These are phyloP conservation scores for Megastigmus dorsalis DNA, from an alignment of 2,888 invertebrate genomes.

Conservation along the genomic window DNA sequence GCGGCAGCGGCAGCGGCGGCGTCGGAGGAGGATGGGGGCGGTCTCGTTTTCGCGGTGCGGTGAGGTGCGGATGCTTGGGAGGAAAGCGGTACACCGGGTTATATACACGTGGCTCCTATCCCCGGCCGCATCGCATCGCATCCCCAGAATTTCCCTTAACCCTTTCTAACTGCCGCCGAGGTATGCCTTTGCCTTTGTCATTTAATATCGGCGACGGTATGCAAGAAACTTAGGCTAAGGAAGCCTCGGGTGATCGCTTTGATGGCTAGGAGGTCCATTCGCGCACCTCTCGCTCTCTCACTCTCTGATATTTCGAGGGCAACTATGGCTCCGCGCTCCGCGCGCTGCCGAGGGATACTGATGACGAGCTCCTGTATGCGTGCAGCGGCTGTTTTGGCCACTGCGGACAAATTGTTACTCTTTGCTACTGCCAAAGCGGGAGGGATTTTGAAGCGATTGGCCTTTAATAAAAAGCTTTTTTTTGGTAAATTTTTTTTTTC, in stretches of 20 bases:
- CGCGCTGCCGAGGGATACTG: too few species aligned
- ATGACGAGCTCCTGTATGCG: background rate
- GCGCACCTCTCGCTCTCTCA: background rate
- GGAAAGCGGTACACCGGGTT: conserved; percentile 58
- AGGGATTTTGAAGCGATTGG: too few species aligned
- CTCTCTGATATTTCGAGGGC: conserved; percentile 28
- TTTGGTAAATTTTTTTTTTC: too few species aligned
- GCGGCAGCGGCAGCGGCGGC: background rate
- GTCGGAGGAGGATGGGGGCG: background rate
- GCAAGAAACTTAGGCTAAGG: conserved; percentile 69
- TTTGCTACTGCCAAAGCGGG: too few species aligned
- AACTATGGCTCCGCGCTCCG: background rate
- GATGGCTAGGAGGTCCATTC: conserved; percentile 64
- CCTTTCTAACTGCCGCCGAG: conserved; percentile 63
- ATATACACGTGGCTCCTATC: too few species aligned
- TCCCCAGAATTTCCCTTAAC: conserved; percentile 69
- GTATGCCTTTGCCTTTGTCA: conserved; percentile 75
- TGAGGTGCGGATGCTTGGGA: conserved; percentile 64
- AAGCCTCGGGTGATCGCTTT: conserved; percentile 74
- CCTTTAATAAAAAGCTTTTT: too few species aligned
- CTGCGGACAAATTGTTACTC: background rate
- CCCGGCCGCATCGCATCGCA: conserved; percentile 62
- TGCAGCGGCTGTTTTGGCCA: background rate
- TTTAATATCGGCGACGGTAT: conserved; percentile 74
- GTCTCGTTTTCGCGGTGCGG: conserved; percentile 12